Evolutionary conservation across 2,797 vertebrate genomes (phyloP).

Genomic region (Sebastes glaucus): DNA sequence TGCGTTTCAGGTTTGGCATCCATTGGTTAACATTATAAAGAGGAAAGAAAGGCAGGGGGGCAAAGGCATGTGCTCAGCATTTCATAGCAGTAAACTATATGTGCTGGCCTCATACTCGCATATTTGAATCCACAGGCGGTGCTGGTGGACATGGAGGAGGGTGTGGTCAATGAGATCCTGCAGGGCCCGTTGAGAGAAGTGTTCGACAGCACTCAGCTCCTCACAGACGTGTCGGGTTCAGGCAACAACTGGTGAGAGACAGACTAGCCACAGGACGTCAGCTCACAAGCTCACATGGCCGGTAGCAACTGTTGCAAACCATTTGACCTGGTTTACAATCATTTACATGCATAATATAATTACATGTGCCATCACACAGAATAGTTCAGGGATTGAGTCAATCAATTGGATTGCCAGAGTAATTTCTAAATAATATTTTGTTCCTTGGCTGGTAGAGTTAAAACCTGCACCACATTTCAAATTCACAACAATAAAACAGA

Average conservation of each 20-base stretch:
- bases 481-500: background rate
- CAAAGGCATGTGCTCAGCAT: background rate
- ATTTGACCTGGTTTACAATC: background rate
- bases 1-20: background rate
- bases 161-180: slow-evolving; percentile 94
- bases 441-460: background rate
- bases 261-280: background rate
- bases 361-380: background rate
- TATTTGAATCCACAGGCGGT: slow-evolving; percentile 85
- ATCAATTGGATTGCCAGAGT: background rate
- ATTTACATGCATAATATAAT: background rate
- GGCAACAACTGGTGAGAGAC: slow-evolving; percentile 97
- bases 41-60: background rate
- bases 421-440: background rate
- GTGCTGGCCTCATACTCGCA: background rate
- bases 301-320: background rate
- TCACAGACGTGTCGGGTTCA: slow-evolving; percentile 96
- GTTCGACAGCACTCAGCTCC: slow-evolving; percentile 94
- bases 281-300: background rate
- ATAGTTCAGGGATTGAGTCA: background rate
- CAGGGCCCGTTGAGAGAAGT: slow-evolving; percentile 93
- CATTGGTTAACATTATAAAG: slow-evolving; percentile 3
- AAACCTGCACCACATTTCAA: background rate
- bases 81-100: background rate
- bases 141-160: slow-evolving; percentile 98